These are phyloP conservation scores for Phasia obesa DNA, from an alignment of 2,888 invertebrate species.

Conservation along the genomic window DNA sequence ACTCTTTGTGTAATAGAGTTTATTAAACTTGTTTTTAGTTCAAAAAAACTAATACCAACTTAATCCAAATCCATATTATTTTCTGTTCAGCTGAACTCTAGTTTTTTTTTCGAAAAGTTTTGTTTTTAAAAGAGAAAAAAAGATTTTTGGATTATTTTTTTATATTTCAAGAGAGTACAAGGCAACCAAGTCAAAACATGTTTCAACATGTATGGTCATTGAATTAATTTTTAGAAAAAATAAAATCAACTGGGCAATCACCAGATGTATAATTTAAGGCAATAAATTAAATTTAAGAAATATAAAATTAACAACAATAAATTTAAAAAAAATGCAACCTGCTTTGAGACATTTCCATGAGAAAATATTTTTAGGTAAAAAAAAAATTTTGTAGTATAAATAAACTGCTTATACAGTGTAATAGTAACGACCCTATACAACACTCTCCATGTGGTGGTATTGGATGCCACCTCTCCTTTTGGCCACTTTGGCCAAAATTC, in stretches of 20 bases:
- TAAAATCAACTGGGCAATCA: slow-evolving; percentile 5
- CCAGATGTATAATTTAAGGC: neutral
- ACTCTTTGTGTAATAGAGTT: slow-evolving; percentile 28
- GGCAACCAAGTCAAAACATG: slow-evolving; percentile 62
- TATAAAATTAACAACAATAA: neutral
- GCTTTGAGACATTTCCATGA: slow-evolving; percentile 7
- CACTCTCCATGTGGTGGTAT: too few species aligned
- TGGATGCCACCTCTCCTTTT: too few species aligned
- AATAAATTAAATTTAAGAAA: slow-evolving; percentile 26
- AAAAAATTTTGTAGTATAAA: neutral
- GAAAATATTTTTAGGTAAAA: slow-evolving; percentile 15
- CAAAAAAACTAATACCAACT: neutral
- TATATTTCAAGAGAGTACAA: too few species aligned
- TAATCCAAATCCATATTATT: slow-evolving; percentile 25
- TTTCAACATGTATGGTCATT: slow-evolving; percentile 58
- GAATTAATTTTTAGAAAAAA: slow-evolving; percentile 44
- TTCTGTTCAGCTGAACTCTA: slow-evolving; percentile 22
- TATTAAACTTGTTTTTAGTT: slow-evolving; percentile 40
- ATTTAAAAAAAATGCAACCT: neutral
- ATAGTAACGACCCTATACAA: too few species aligned
- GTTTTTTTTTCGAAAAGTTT: slow-evolving; percentile 22
- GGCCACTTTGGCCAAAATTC: too few species aligned
- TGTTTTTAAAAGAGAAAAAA: slow-evolving; percentile 18
- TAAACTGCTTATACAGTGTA: too few species aligned
- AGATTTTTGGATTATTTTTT: too few species aligned